A percentile compares a stretch with the other conserved stretches of the same genome.
Evolutionary conservation across 2,113 vertebrate species (phyloP).

Genomic region (Amblyornis subalaris): DNA sequence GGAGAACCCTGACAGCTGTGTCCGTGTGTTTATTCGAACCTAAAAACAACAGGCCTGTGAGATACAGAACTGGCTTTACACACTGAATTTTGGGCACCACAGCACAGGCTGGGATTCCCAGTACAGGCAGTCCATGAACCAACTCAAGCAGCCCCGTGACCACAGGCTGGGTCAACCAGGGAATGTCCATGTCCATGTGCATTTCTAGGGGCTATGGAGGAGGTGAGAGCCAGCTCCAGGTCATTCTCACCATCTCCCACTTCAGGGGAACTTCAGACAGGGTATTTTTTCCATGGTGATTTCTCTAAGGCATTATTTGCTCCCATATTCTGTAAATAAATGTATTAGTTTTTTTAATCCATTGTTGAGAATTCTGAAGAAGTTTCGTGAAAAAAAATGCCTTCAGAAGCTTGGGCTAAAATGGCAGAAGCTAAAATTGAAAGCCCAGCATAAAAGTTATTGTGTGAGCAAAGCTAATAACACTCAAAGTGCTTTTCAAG

Average conservation of each 20-base stretch:
- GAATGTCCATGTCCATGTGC: accelerated
- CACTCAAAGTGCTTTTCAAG: background rate
- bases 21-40: too few relatives aligned
- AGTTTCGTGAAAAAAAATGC: background rate
- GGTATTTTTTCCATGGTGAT: background rate
- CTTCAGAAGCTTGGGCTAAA: background rate
- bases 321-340: background rate
- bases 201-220: accelerated
- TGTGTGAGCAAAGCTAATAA: background rate
- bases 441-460: background rate
- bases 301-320: background rate
- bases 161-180: background rate
- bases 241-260: background rate
- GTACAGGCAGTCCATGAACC: background rate
- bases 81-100: accelerated
- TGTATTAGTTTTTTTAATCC: background rate
- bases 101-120: background rate
- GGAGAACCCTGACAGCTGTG: too few relatives aligned
- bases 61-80: background rate
- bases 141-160: background rate
- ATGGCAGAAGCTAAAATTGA: background rate
- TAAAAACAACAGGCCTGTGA: background rate
- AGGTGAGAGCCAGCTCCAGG: background rate
- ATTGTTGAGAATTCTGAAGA: background rate
- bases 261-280: background rate